These are phyloP conservation scores for Tachina lurida DNA, from an alignment of 2,888 invertebrate species.

Conservation along the genomic window DNA sequence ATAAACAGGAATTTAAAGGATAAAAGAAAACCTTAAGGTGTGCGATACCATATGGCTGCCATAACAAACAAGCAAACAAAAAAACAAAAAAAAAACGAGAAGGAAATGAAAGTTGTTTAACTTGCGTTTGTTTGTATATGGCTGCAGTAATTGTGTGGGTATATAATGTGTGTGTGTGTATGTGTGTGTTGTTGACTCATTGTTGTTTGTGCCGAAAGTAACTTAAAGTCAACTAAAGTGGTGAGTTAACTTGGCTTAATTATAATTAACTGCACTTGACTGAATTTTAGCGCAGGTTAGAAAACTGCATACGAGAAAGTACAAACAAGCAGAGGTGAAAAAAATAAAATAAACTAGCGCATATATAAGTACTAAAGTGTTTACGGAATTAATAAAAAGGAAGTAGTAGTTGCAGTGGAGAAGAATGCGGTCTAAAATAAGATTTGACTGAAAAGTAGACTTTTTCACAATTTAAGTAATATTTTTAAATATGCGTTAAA, in stretches of 20 bases:
- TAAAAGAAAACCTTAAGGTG: conserved; percentile 67
- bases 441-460: not conserved
- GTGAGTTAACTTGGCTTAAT: conserved; percentile 80
- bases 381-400: conserved; percentile 12
- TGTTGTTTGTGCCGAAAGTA: conserved; percentile 62
- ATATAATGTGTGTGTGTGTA: not conserved
- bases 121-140: not conserved
- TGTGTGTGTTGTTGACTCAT: conserved; percentile 37
- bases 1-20: conserved; percentile 68
- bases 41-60: conserved; percentile 65
- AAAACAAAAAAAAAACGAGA: not conserved
- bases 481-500: too few species aligned
- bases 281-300: conserved; percentile 58
- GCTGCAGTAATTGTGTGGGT: not conserved
- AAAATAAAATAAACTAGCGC: not conserved
- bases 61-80: not conserved
- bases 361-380: not conserved
- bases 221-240: conserved; percentile 70
- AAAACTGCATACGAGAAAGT: conserved; percentile 19
- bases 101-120: conserved; percentile 23
- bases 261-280: conserved; percentile 81
- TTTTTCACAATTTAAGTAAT: not conserved
- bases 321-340: conserved; percentile 3
- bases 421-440: not conserved
- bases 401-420: not conserved